These are phyloP conservation scores for Ptychoptera contaminata DNA, from an alignment of 2,888 invertebrate genomes.

Conservation along the genomic window DNA sequence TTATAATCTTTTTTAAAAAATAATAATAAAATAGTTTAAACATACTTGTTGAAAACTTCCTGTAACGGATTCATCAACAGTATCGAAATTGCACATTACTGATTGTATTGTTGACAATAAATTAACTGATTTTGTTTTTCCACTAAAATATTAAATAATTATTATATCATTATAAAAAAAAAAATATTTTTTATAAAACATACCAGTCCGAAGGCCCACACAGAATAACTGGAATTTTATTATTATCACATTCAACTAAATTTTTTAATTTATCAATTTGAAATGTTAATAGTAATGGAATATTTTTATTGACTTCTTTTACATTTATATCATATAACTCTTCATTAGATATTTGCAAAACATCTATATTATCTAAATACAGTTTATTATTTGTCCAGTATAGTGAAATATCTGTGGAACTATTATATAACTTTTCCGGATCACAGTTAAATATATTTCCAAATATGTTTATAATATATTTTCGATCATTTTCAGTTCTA, in stretches of 20 bases:
- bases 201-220: conserved; percentile 26
- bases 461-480: conserved; percentile 42
- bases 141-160: conserved; percentile 10
- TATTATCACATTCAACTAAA: conserved; percentile 69
- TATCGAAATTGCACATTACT: conserved; percentile 24
- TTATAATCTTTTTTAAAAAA: neutral
- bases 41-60: conserved; percentile 92
- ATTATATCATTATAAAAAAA: neutral
- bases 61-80: conserved; percentile 30
- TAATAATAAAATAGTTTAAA: neutral
- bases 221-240: conserved; percentile 80
- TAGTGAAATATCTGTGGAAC: conserved; percentile 39
- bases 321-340: conserved; percentile 17
- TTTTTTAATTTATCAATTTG: conserved; percentile 59
- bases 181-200: neutral
- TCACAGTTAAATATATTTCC: conserved; percentile 33
- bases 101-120: conserved; percentile 25
- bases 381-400: conserved; percentile 41
- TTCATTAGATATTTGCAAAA: conserved; percentile 25
- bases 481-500: conserved; percentile 61
- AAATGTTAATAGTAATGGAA: conserved; percentile 33
- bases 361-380: conserved; percentile 46
- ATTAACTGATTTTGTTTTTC: conserved; percentile 29
- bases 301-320: conserved; percentile 18
- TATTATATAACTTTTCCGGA: conserved; percentile 19